Evolutionary conservation across 2,797 vertebrate species (phyloP).

Genomic region (Threskiornis aethiopicus): DNA sequence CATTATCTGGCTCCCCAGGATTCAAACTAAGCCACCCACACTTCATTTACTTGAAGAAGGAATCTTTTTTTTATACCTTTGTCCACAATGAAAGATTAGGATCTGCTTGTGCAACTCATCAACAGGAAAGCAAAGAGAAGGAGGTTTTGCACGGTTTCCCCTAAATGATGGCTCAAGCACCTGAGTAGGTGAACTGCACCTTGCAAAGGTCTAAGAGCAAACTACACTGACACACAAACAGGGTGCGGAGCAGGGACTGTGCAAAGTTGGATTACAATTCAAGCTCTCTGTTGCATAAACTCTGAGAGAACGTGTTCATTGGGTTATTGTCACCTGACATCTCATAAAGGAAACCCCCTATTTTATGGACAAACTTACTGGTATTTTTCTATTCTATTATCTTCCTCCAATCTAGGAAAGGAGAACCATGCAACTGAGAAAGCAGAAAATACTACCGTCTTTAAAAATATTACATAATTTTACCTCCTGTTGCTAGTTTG

Average conservation of each 20-base stretch:
- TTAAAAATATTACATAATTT: not conserved
- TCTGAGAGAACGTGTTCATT: not conserved
- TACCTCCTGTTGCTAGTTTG: not conserved
- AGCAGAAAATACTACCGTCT: not conserved
- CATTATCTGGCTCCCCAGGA: not conserved
- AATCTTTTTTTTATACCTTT: not conserved
- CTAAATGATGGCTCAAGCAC: not conserved
- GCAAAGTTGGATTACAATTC: not conserved
- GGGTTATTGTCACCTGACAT: not conserved
- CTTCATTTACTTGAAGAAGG: not conserved
- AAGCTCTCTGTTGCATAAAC: not conserved
- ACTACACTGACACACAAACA: not conserved
- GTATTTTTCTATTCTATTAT: not conserved
- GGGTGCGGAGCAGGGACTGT: not conserved
- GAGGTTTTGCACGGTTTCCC: not conserved
- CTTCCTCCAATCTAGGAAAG: not conserved
- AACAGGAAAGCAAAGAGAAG: not conserved
- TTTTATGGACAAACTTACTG: not conserved
- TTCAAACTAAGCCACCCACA: not conserved
- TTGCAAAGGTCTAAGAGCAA: not conserved
- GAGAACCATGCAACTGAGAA: not conserved
- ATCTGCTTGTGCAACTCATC: not conserved
- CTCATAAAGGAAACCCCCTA: not conserved
- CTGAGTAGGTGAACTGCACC: not conserved
- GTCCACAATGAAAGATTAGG: not conserved